Percentiles rank a stretch among this genome's conserved stretches.
Conservation (phyloP, 2,797 vertebrate species). For the Apogon hyalosoma region DNA sequence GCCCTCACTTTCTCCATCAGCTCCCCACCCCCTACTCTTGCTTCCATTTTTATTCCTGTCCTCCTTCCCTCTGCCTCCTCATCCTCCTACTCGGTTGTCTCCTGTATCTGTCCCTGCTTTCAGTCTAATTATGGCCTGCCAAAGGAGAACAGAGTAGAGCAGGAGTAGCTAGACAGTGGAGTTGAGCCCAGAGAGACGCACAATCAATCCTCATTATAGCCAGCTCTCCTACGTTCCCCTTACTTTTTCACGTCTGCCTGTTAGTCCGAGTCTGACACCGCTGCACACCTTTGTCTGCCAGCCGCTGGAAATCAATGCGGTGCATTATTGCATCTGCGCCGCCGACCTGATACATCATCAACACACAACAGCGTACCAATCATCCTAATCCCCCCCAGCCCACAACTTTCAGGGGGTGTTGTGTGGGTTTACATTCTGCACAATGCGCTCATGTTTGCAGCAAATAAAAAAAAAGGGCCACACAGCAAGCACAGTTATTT, state of each 20-base stretch:
- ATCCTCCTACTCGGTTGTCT: conserved; percentile 73
- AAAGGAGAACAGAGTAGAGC: conserved; percentile 64
- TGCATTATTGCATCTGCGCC: conserved; percentile 38
- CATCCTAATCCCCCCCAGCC: conserved; percentile 32
- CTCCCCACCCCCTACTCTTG: conserved; percentile 25
- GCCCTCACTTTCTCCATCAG: conserved; percentile 52
- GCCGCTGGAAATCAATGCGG: conserved; percentile 44
- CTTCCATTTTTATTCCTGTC: conserved; percentile 63
- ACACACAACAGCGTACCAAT: conserved; percentile 30
- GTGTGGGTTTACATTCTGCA: conserved; percentile 24
- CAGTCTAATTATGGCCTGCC: conserved; percentile 82
- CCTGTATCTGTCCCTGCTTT: conserved; percentile 67
- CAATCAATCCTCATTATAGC: conserved; percentile 81
- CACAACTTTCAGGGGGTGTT: conserved; percentile 21
- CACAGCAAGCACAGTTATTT: conserved; percentile 67
- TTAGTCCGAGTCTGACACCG: conserved; percentile 35
- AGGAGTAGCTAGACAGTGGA: conserved; percentile 63
- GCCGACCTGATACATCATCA: conserved; percentile 38
- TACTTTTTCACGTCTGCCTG: conserved; percentile 52
- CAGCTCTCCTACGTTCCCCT: conserved; percentile 48
- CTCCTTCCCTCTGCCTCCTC: conserved; percentile 61
- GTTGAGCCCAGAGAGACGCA: conserved; percentile 69
- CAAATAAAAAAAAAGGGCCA: conserved; percentile 35
- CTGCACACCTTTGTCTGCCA: conserved; percentile 42
- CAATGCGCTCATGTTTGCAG: not conserved